Evolutionary conservation across 2,113 vertebrate species (phyloP), one percentile per base, ranked within the genome.

Genomic region (Oryzias javanicus): DNA sequence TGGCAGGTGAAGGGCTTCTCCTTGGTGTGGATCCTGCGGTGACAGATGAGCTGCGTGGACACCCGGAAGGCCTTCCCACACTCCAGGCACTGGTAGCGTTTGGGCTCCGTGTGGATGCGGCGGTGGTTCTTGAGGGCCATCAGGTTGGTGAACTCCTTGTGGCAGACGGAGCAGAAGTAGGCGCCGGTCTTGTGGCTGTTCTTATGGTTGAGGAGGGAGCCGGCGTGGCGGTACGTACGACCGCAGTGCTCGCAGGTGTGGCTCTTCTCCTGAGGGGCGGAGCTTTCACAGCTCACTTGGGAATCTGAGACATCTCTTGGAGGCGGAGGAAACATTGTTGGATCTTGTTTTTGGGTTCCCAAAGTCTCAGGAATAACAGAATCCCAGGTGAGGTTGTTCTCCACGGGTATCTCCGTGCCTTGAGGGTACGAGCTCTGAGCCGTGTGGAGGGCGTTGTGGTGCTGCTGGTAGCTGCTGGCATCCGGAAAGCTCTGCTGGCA

Each of bases 71-170:
- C 92, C 72, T 93, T 92, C 7, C 94, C 93, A 12, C 94, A 93
- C 72, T 92, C 90, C 71, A 90, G 80, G 70, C 94, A 96, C 68
- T 93, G 91, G 74, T 94, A 94, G 49, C 94, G 94, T 65, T 94
- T 92, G 40, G 94, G 92, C 80, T 94, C 93, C 0, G 92, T 91
- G 70, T 93, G 92, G 48, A 92, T 92, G 27, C 91, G 91, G 4
- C 85, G 65, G 85, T 93, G 92, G 88, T 92, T 92, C 82, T 92
- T 92, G 22, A 93, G 89, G 0, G 90, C 90, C 91, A 91, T 91
- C 41, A 91, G 83, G 81, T 92, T 92, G 69, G 85, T 86, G 83
- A 92, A 93, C 83, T 91, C 89, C 41, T 92, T 93, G 63, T 89
- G 89, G 80, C 92, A 93, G 35, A 89, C 74, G 1, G 86, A 76